These are phyloP conservation scores for Papilio demoleus DNA, from an alignment of 2,888 invertebrate genomes.

Conservation along the genomic window DNA sequence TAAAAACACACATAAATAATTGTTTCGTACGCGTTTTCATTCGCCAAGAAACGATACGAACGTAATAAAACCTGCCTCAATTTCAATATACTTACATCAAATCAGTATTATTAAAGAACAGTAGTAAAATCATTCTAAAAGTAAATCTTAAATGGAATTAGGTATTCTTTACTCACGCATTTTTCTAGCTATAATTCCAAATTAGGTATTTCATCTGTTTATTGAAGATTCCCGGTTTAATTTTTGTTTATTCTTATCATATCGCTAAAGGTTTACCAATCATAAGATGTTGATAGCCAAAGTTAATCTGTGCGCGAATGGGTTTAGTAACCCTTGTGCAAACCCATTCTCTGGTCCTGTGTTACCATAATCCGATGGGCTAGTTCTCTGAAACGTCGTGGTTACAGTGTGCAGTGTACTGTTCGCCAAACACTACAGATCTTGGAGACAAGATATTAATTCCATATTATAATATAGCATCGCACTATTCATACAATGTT, in stretches of 20 bases:
- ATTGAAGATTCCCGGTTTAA: neutral
- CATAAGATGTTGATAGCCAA: too few species aligned
- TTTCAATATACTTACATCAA: constrained; percentile 30
- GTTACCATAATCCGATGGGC: too few species aligned
- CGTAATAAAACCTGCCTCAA: constrained; percentile 35
- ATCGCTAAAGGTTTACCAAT: too few species aligned
- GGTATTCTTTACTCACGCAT: neutral
- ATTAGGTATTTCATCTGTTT: neutral
- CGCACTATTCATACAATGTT: too few species aligned
- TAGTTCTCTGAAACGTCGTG: too few species aligned
- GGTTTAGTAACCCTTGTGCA: too few species aligned
- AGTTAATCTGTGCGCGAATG: too few species aligned
- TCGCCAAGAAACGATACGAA: constrained; percentile 34
- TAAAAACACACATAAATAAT: neutral
- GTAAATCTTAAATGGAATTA: constrained; percentile 10
- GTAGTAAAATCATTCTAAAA: constrained; percentile 28
- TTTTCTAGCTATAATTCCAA: neutral
- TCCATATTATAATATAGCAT: too few species aligned
- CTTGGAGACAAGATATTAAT: too few species aligned
- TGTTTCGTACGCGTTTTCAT: constrained; percentile 28
- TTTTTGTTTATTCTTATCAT: neutral
- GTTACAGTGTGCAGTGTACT: too few species aligned
- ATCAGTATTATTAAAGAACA: constrained; percentile 26
- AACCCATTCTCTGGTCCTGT: too few species aligned
- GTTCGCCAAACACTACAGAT: too few species aligned